Evolutionary conservation across 1,140 invertebrate genomes (phyloP), one percentile per base, ranked within the genome.

Genomic region (Pseudoatta argentina): DNA sequence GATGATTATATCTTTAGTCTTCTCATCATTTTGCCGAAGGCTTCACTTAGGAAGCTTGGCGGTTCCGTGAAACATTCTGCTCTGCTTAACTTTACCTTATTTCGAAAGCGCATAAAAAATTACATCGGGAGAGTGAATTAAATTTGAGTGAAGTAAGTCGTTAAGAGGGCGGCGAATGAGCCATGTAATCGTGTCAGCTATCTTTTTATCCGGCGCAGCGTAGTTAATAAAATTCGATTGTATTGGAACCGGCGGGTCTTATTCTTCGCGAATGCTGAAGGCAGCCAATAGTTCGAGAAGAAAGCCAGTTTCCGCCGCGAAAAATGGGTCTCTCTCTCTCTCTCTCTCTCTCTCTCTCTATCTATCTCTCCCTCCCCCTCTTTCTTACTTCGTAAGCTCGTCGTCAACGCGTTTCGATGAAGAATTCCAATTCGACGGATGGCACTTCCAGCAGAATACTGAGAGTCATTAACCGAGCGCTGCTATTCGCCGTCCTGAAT

Each of bases 341-440:
- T 53, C 18, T 55, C 14, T 75, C 53, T 21, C 18, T 30, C 39
- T 82, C 16, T 34, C 30, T 21, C 21, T 21, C n/a, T n/a, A n/a
- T n/a, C n/a, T n/a, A n/a, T 55, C 14, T 66, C 53, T 16, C 18
- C 21, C 39, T 82, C 10, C 63, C 10, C 63, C 55, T 72, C 85
- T 82, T 48, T 21, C 18, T 51, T 48, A 27, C 64, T 82, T 39
- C 69, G 53, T 67, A 72, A 55, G 75, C 73, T 39, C 77, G 73
- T 64, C 55, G 79, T 61, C 79, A 55, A 75, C 24, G 78, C 85
- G 67, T 71, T 44, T 30, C 51, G 51, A 67, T 63, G 75, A 86
- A 69, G 64, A 86, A 81, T 86, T 86, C 51, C 76, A 81, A 66
- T 86, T 86, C 75, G 75, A 79, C 83, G 39, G 48, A 81, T 72